Conservation (phyloP, 2,888 invertebrate genomes). For the Aphelenchoides bicaudatus region DNA sequence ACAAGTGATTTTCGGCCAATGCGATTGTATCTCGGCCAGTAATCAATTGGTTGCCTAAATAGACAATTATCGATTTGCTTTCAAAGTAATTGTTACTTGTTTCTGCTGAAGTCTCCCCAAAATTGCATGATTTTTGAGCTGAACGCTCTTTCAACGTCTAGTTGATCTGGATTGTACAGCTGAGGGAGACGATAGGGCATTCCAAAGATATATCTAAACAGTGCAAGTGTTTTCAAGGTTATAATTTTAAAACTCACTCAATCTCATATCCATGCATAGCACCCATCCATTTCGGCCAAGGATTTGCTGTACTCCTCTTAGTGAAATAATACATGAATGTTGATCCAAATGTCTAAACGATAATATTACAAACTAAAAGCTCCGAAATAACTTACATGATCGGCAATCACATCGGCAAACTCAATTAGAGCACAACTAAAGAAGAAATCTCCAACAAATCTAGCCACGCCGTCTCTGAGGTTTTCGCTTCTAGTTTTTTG, state of each 20-base stretch:
- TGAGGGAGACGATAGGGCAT: conserved; percentile 83
- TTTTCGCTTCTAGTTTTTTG: conserved; percentile 27
- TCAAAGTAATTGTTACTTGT: conserved; percentile 10
- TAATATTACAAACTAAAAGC: too few species aligned
- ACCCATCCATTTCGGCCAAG: conserved; percentile 91
- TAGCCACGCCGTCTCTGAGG: conserved; percentile 52
- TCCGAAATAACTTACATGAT: conserved; percentile 55
- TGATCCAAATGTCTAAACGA: conserved; percentile 44
- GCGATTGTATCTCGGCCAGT: conserved; percentile 56
- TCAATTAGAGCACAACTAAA: conserved; percentile 93
- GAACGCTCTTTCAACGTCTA: conserved; percentile 63
- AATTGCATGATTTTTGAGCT: conserved; percentile 86
- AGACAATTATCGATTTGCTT: conserved; percentile 8
- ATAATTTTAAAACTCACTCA: too few species aligned
- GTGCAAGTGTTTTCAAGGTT: not conserved
- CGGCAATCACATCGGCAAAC: conserved; percentile 87
- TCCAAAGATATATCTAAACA: conserved; percentile 82
- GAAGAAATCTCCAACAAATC: conserved; percentile 83
- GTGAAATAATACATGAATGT: conserved; percentile 60
- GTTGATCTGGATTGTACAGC: conserved; percentile 67
- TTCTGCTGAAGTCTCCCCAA: conserved; percentile 74
- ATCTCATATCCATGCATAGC: conserved; percentile 97
- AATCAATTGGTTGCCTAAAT: conserved; percentile 39
- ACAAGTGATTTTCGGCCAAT: conserved; percentile 53
- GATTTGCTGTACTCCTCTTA: conserved; percentile 43